phyloP scores from a whole-genome alignment of 1,140 invertebrate species.

The Caenorhabditis remanei region DNA sequence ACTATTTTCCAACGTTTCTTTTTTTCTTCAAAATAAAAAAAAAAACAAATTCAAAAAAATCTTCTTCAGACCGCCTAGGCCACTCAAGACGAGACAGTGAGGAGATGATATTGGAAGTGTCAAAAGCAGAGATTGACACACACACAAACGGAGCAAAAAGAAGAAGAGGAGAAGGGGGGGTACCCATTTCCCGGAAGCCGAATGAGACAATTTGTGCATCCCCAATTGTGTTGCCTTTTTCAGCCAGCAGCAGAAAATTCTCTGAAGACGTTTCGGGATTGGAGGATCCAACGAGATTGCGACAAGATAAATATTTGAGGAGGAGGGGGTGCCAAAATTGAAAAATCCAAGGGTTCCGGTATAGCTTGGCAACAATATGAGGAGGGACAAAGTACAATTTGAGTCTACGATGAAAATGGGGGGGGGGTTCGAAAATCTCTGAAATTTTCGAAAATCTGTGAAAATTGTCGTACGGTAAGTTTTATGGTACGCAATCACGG shows the following conservation, averaged over 20 bases:
- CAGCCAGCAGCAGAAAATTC: no score
- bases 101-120: background rate
- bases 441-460: no score
- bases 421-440: no score
- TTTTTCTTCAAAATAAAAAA: no score
- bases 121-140: conserved; percentile 17
- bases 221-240: conserved; percentile 26
- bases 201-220: conserved; percentile 52
- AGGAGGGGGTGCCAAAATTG: background rate
- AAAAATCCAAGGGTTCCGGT: background rate
- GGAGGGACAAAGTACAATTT: background rate
- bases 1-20: no score
- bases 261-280: background rate
- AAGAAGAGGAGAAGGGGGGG: background rate
- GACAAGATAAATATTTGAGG: background rate
- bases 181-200: conserved; percentile 42
- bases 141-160: background rate
- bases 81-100: no score
- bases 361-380: background rate
- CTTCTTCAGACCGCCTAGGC: no score
- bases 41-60: no score
- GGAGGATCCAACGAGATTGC: background rate
- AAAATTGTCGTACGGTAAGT: no score
- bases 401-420: no score
- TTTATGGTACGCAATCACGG: no score